A percentile compares a stretch with the other conserved stretches of the same genome.
Conservation (phyloP, 2,888 invertebrate species). For the Calliopum simillimum region DNA sequence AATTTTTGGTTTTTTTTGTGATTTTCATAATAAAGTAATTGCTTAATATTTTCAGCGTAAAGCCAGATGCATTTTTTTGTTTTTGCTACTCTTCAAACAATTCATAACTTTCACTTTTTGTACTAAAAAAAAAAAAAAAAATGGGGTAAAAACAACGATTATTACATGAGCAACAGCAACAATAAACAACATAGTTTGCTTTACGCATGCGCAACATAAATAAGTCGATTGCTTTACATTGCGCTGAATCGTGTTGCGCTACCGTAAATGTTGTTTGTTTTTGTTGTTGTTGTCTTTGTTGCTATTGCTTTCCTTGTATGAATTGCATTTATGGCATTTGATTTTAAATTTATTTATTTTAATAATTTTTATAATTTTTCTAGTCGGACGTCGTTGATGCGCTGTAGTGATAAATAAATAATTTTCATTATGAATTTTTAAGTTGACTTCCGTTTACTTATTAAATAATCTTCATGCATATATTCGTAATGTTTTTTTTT, state of each 20-base stretch:
- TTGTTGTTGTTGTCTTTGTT: background rate
- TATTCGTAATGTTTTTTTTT: too few relatives aligned
- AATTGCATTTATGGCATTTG: background rate
- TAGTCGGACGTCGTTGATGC: too few relatives aligned
- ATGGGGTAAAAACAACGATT: background rate
- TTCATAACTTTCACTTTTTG: slow-evolving; percentile 22
- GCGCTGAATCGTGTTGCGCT: background rate
- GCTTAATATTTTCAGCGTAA: background rate
- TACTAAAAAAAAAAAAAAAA: background rate
- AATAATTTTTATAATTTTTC: background rate
- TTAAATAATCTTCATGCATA: too few relatives aligned
- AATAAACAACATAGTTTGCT: background rate
- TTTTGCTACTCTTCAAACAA: background rate
- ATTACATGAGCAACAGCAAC: background rate
- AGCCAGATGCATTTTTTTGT: background rate
- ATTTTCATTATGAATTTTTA: too few relatives aligned
- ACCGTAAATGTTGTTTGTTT: background rate
- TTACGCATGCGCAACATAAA: slow-evolving; percentile 9
- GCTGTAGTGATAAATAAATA: too few relatives aligned
- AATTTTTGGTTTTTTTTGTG: slow-evolving; percentile 1
- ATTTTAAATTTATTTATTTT: background rate
- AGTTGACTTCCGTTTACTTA: too few relatives aligned
- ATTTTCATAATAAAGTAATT: background rate
- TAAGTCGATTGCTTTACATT: too few relatives aligned
- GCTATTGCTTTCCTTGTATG: background rate